A percentile compares a stretch with the other conserved stretches of the same genome.
phyloP scores from a whole-genome alignment of 2,113 vertebrate species.

The Cyanoliseus patagonus region DNA sequence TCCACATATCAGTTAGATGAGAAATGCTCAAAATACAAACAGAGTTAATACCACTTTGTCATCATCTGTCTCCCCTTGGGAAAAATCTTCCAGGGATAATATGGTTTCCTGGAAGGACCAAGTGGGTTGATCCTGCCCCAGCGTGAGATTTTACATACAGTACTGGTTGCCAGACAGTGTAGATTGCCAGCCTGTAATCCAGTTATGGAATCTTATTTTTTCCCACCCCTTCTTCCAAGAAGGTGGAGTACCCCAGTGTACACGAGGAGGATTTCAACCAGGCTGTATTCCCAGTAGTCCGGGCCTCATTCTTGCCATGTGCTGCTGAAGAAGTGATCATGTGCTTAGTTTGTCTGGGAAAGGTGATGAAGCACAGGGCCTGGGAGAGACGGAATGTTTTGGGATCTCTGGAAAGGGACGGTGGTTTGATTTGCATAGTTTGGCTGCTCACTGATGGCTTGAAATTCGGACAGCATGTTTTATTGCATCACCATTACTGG shows the following conservation, averaged over 20 bases:
- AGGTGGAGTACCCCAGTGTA: background rate
- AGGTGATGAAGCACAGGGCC: background rate
- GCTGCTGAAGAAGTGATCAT: background rate
- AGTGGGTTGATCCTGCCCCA: background rate
- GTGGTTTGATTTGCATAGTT: conserved; percentile 62
- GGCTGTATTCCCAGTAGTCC: background rate
- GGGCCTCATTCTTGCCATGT: background rate
- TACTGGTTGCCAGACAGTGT: background rate
- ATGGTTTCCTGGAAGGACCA: background rate
- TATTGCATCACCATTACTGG: conserved; percentile 76
- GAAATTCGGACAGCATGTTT: conserved; percentile 61
- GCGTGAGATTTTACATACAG: background rate
- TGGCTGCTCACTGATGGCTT: conserved; percentile 58
- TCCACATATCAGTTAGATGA: background rate
- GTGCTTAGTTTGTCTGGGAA: conserved; percentile 1
- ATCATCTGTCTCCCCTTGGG: background rate
- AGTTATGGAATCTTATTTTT: background rate
- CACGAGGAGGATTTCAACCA: background rate
- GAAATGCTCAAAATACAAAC: background rate
- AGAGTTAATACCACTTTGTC: background rate
- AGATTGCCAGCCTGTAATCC: background rate
- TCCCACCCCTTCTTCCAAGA: background rate
- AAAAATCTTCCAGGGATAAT: background rate
- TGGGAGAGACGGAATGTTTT: conserved; percentile 22
- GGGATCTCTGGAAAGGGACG: conserved; percentile 25